Percentiles rank a stretch among this genome's conserved stretches.
phyloP scores from a whole-genome alignment of 2,113 vertebrate genomes.

The Calonectris borealis region DNA sequence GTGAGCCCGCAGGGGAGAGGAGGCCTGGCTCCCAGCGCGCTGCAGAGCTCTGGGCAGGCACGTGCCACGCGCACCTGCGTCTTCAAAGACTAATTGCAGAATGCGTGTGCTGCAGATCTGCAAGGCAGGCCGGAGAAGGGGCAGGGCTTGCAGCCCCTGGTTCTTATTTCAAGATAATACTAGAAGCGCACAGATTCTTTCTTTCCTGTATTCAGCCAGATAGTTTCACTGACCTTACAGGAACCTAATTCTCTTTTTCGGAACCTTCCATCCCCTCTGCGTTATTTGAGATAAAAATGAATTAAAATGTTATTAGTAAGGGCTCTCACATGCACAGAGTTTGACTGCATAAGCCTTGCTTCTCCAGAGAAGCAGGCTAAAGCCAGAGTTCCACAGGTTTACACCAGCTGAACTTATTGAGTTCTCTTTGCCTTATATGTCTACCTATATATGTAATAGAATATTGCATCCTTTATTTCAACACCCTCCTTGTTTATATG shows the following conservation, averaged over 20 bases:
- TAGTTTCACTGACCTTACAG: not conserved
- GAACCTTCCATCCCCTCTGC: not conserved
- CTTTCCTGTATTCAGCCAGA: not conserved
- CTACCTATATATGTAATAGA: not conserved
- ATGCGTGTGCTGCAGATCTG: not conserved
- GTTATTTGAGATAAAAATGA: not conserved
- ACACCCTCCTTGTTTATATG: not conserved
- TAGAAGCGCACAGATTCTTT: not conserved
- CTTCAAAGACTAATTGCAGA: not conserved
- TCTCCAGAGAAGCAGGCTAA: not conserved
- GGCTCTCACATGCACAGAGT: not conserved
- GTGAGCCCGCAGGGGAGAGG: not conserved
- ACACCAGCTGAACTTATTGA: not conserved
- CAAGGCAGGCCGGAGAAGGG: not conserved
- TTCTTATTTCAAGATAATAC: not conserved
- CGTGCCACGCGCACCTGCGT: rapidly evolving
- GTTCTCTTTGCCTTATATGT: not conserved
- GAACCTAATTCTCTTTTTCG: not conserved
- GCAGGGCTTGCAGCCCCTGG: not conserved
- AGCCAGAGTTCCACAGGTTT: not conserved
- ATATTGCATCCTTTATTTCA: not conserved
- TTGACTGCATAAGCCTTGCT: not conserved
- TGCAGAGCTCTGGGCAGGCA: not conserved
- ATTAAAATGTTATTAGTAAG: not conserved
- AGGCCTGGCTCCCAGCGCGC: not conserved